A percentile compares a stretch with the other conserved stretches of the same genome.
These are phyloP conservation scores for Pyrgus malvae DNA, from an alignment of 2,888 invertebrate genomes.

Conservation along the genomic window DNA sequence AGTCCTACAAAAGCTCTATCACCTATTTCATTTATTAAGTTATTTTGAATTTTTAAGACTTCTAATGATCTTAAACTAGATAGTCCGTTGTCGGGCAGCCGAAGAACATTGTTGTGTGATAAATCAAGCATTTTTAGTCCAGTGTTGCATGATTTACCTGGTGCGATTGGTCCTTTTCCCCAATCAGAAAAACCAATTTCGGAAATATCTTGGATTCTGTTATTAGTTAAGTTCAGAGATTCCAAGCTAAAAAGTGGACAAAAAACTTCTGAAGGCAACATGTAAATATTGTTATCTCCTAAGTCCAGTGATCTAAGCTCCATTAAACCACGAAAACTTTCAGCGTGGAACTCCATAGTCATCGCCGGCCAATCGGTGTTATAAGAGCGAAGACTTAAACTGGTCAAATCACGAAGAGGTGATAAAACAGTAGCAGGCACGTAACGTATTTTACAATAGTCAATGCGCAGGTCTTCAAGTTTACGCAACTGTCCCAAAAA, in stretches of 20 bases:
- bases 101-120: conserved; percentile 87
- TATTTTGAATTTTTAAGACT: conserved; percentile 87
- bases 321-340: conserved; percentile 86
- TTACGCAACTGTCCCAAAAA: conserved; percentile 85
- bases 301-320: conserved; percentile 86
- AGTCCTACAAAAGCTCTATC: conserved; percentile 89
- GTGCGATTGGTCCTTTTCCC: conserved; percentile 85
- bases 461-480: conserved; percentile 88
- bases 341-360: conserved; percentile 89
- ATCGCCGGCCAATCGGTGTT: conserved; percentile 91
- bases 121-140: conserved; percentile 87
- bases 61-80: conserved; percentile 86
- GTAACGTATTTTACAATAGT: conserved; percentile 89
- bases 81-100: conserved; percentile 86
- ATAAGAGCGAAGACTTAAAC: conserved; percentile 86
- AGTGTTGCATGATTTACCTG: conserved; percentile 87
- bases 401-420: conserved; percentile 85
- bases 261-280: conserved; percentile 86
- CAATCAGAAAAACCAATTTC: conserved; percentile 89
- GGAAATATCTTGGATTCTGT: conserved; percentile 89
- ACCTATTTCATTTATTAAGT: conserved; percentile 87
- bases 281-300: conserved; percentile 89
- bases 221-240: conserved; percentile 87
- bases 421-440: conserved; percentile 87
- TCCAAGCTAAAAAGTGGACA: conserved; percentile 87